These are phyloP conservation scores for Synodontis membranacea DNA, from an alignment of 2,113 vertebrate genomes.

Conservation along the genomic window DNA sequence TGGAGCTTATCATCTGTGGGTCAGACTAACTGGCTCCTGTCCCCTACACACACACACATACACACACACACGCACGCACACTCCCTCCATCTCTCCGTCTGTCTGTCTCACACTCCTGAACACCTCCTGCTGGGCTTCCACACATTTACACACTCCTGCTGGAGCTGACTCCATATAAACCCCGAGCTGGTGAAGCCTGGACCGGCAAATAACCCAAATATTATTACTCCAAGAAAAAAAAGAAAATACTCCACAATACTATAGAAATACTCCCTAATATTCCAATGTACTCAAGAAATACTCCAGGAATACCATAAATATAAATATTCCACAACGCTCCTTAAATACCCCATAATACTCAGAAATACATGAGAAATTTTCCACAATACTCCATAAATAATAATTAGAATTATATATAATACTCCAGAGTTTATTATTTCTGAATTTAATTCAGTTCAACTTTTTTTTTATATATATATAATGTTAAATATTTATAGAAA, in stretches of 20 bases:
- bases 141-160: neutral
- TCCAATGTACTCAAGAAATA: no score
- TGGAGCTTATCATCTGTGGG: slow-evolving; percentile 46
- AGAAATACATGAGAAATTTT: no score
- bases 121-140: neutral
- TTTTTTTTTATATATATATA: no score
- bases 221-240: no score
- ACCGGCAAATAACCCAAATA: neutral
- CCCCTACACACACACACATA: neutral
- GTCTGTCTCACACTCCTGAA: slow-evolving; percentile 8
- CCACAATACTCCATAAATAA: no score
- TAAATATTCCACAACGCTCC: no score
- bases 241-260: neutral
- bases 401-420: no score
- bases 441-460: neutral
- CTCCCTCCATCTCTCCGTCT: neutral
- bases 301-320: no score
- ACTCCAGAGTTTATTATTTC: neutral
- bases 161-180: neutral
- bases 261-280: neutral
- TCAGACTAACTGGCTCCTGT: slow-evolving; percentile 59
- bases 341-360: no score
- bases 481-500: neutral
- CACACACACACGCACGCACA: slow-evolving; percentile 22
- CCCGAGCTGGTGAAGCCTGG: neutral